Evolutionary conservation across 2,888 invertebrate genomes (phyloP).

Genomic region (Bibio marci): DNA sequence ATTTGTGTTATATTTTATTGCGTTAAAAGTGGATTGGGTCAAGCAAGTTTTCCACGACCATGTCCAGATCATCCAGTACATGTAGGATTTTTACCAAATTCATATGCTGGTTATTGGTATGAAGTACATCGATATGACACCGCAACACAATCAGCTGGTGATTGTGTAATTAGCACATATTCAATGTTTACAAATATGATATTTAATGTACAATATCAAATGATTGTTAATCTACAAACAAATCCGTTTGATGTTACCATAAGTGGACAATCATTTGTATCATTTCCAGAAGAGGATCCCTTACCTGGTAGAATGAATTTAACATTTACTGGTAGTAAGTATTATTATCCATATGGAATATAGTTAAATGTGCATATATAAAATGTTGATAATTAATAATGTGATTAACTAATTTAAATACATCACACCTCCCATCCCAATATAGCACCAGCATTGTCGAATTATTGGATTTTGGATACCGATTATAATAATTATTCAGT

Average conservation of each 20-base stretch:
- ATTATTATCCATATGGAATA: too few relatives aligned
- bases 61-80: neutral
- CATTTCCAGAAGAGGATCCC: neutral
- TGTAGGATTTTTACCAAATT: neutral
- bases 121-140: neutral
- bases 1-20: too few relatives aligned
- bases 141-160: conserved; percentile 1
- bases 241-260: neutral
- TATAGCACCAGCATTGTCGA: neutral
- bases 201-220: neutral
- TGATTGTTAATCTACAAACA: neutral
- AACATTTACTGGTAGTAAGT: neutral
- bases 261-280: neutral
- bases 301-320: neutral
- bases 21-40: neutral
- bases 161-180: neutral
- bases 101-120: neutral
- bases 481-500: neutral
- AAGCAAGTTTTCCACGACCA: neutral
- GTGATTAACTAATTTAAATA: too few relatives aligned
- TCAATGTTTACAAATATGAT: neutral
- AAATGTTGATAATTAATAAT: too few relatives aligned
- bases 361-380: too few relatives aligned
- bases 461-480: neutral
- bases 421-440: too few relatives aligned